Evolutionary conservation across 37 sponge, comb jelly and placozoan species (phyloP).

Genomic region (Eunapius fragilis): DNA sequence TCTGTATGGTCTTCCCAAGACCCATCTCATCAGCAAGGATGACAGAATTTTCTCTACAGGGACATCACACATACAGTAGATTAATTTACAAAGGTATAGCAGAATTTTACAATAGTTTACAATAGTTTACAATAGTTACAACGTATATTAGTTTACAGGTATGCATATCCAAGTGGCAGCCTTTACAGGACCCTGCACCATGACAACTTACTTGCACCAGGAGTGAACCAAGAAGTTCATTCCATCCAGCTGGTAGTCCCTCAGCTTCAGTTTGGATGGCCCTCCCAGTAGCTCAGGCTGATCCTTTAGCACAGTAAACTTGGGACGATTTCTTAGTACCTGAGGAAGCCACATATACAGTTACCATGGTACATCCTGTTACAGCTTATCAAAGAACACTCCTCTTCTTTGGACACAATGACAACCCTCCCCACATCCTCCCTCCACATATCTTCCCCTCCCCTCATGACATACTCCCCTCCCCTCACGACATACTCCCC

Average conservation of each 20-base stretch:
- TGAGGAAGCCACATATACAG: constrained; percentile 16
- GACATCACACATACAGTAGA: constrained; percentile 2
- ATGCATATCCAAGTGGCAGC: not conserved
- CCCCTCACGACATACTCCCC: not conserved
- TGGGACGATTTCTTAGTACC: constrained; percentile 27
- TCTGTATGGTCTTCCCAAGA: constrained; percentile 97
- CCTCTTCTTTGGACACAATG: constrained; percentile 1
- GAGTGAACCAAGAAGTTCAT: constrained; percentile 92
- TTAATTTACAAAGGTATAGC: not conserved
- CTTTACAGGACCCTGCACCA: not conserved
- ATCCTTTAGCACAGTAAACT: constrained; percentile 75
- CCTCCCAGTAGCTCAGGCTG: constrained; percentile 75
- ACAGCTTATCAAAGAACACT: no score
- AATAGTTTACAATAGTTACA: not conserved
- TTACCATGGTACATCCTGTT: not conserved
- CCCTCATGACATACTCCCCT: not conserved
- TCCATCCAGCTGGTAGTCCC: constrained; percentile 98
- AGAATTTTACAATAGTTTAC: not conserved
- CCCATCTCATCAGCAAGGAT: constrained; percentile 99
- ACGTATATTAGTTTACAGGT: constrained; percentile 6
- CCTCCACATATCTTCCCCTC: no score
- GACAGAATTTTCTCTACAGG: constrained; percentile 85
- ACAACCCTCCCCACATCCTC: not conserved
- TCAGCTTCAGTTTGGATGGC: constrained; percentile 37
- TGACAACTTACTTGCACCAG: constrained; percentile 92